These are phyloP conservation scores for Ichneumoninae sp. DNA, from an alignment of 2,888 invertebrate species.

Conservation along the genomic window DNA sequence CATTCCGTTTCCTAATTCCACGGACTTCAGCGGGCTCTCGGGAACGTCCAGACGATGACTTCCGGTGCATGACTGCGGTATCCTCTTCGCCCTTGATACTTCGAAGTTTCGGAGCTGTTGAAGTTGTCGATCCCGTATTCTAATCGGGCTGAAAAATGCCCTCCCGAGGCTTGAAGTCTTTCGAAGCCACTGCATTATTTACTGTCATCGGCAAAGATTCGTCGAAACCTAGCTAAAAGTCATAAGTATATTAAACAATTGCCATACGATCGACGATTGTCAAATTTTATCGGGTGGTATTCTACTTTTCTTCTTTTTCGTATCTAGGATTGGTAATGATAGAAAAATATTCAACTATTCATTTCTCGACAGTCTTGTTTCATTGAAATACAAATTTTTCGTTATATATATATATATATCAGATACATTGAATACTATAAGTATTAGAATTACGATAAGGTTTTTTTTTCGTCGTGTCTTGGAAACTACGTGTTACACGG, in stretches of 20 bases:
- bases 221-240: background rate
- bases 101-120: constrained; percentile 14
- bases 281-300: background rate
- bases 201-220: constrained; percentile 11
- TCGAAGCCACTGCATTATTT: constrained; percentile 48
- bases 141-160: constrained; percentile 19
- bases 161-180: constrained; percentile 33
- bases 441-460: constrained; percentile 35
- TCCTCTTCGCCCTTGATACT: background rate
- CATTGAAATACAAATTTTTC: constrained; percentile 53
- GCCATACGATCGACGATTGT: constrained; percentile 15
- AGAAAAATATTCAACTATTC: constrained; percentile 3
- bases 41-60: constrained; percentile 51
- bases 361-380: constrained; percentile 48
- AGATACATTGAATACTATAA: constrained; percentile 50
- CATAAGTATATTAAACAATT: constrained; percentile 13
- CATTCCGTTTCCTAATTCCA: constrained; percentile 71
- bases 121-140: constrained; percentile 33
- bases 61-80: background rate
- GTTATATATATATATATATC: constrained; percentile 39
- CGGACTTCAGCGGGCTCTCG: constrained; percentile 67
- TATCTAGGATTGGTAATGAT: background rate
- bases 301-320: background rate
- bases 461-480: constrained; percentile 18
- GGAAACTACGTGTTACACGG: constrained; percentile 19